phyloP scores from a whole-genome alignment of 2,888 invertebrate genomes.

The Periphyllus acericola region DNA sequence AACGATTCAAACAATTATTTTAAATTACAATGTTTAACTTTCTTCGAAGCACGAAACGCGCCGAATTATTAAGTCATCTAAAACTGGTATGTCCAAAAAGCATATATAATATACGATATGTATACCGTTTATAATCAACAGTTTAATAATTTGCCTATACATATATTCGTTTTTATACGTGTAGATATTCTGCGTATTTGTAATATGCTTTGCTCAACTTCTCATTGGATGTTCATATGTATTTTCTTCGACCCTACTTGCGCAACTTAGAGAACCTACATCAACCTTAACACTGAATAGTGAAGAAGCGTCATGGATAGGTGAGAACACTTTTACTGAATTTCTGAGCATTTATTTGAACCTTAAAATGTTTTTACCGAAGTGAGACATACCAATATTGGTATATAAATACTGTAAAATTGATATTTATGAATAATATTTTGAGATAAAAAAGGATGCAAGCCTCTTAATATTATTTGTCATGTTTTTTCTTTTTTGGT shows the following conservation, averaged over 20 bases:
- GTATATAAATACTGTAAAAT: no score
- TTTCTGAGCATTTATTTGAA: background rate
- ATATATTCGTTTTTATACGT: background rate
- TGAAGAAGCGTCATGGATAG: conserved; percentile 48
- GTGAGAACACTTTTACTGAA: background rate
- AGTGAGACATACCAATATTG: background rate
- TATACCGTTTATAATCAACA: no score
- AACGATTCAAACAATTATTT: background rate
- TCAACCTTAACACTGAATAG: conserved; percentile 1
- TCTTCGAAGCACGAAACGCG: background rate
- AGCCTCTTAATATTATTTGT: background rate
- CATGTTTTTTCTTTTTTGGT: background rate
- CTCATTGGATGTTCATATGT: conserved; percentile 13
- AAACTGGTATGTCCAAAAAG: conserved; percentile 3
- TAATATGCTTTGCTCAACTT: conserved; percentile 3
- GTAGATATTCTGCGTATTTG: background rate
- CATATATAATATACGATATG: background rate
- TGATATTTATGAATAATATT: background rate
- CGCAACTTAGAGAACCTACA: background rate
- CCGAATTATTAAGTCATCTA: background rate
- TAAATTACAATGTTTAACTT: background rate
- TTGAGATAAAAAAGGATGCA: background rate
- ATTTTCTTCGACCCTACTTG: background rate
- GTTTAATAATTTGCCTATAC: background rate
- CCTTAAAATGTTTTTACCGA: no score